phyloP scores from a whole-genome alignment of 2,888 invertebrate species.

The Drosophila peninsularis region DNA sequence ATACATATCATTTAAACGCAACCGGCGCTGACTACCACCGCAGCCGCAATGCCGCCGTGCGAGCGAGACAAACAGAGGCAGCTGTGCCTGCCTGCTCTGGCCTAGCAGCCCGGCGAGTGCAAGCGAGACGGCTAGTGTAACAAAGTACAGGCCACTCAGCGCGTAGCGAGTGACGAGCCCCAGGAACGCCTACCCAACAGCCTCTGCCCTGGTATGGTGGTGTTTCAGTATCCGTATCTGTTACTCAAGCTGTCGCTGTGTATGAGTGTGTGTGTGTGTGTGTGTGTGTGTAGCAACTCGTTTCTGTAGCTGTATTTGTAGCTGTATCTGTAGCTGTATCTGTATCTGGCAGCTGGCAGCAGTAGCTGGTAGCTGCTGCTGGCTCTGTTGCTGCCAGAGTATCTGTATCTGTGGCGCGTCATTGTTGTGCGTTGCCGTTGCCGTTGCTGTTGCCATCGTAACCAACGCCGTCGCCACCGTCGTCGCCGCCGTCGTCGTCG shows the following conservation, averaged over 20 bases:
- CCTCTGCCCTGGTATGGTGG: constrained; percentile 65
- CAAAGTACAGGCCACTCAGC: constrained; percentile 75
- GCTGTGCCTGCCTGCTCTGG: neutral
- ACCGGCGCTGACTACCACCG: constrained; percentile 72
- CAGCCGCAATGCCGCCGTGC: constrained; percentile 56
- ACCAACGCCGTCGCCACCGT: constrained; percentile 43
- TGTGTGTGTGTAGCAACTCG: constrained; percentile 49
- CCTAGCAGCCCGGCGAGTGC: neutral
- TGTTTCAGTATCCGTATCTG: constrained; percentile 74
- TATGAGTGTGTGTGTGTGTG: constrained; percentile 37
- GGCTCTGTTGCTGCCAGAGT: constrained; percentile 72
- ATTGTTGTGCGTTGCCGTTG: constrained; percentile 73
- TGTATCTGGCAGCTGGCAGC: constrained; percentile 59
- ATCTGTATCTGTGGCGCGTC: constrained; percentile 81
- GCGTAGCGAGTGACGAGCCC: constrained; percentile 47
- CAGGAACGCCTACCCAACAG: constrained; percentile 68
- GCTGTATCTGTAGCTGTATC: constrained; percentile 33
- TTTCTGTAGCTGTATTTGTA: constrained; percentile 32
- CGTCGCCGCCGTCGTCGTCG: constrained; percentile 13
- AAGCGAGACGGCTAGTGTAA: constrained; percentile 50
- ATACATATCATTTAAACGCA: constrained; percentile 79
- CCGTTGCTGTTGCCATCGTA: constrained; percentile 55
- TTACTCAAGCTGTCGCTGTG: constrained; percentile 39
- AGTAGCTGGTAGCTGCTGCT: constrained; percentile 59
- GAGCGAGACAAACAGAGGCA: constrained; percentile 28